phyloP scores from a whole-genome alignment of 2,113 vertebrate species.

The Pandion haliaetus region DNA sequence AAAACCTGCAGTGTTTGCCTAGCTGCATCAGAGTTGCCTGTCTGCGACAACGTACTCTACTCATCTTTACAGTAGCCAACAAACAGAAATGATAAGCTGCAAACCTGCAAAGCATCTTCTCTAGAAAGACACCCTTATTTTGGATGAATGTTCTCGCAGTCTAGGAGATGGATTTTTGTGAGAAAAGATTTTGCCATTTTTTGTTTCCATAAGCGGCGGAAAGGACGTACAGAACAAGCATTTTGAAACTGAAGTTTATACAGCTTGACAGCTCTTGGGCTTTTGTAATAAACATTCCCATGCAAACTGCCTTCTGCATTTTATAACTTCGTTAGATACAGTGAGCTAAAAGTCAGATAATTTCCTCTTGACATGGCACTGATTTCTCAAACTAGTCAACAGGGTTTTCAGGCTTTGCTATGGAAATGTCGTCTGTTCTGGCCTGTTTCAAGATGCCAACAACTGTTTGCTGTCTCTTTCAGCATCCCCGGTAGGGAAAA shows the following conservation, averaged over 20 bases:
- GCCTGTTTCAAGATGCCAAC: background rate
- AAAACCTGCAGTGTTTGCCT: background rate
- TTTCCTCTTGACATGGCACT: constrained; percentile 55
- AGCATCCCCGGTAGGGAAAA: background rate
- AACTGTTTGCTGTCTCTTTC: background rate
- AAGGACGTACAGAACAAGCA: background rate
- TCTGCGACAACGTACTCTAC: rapidly evolving
- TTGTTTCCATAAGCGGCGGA: background rate
- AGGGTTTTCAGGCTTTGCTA: constrained; percentile 44
- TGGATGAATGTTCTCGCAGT: background rate
- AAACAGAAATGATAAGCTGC: background rate
- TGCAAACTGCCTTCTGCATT: background rate
- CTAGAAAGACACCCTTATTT: background rate
- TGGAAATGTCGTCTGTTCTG: constrained; percentile 6
- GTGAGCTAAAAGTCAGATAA: background rate
- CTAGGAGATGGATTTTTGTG: background rate
- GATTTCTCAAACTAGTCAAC: background rate
- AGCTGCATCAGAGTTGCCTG: background rate
- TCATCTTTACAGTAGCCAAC: background rate
- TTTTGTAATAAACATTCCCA: background rate
- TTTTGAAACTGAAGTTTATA: background rate
- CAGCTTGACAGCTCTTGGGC: background rate
- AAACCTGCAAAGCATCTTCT: background rate
- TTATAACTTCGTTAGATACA: background rate
- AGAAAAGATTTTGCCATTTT: background rate